These are phyloP conservation scores for Meta bourneti DNA, from an alignment of 2,888 invertebrate species.

Conservation along the genomic window DNA sequence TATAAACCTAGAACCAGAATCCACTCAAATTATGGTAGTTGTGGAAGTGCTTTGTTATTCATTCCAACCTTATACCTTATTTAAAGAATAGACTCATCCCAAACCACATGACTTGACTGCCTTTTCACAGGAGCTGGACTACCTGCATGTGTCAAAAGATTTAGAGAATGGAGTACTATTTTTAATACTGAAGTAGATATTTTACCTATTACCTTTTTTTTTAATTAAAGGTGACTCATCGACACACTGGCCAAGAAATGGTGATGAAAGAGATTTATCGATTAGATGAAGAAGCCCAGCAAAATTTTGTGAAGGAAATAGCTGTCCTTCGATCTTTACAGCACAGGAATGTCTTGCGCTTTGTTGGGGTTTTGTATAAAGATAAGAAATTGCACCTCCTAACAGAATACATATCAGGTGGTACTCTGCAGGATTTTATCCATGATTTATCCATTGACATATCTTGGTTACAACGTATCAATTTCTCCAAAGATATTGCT, in stretches of 20 bases:
- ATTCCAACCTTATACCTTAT: too few species aligned
- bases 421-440: constrained; percentile 92
- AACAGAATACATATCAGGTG: constrained; percentile 95
- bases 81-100: too few species aligned
- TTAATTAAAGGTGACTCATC: constrained; percentile 89
- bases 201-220: too few species aligned
- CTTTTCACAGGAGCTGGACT: too few species aligned
- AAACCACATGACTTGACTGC: too few species aligned
- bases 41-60: too few species aligned
- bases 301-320: constrained; percentile 96
- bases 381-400: constrained; percentile 94
- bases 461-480: constrained; percentile 90
- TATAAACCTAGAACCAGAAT: too few species aligned
- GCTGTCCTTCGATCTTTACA: constrained; percentile 93
- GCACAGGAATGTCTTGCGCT: constrained; percentile 93
- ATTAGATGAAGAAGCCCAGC: constrained; percentile 96
- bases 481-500: constrained; percentile 94
- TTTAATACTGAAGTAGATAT: too few species aligned
- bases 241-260: constrained; percentile 95
- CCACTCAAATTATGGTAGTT: too few species aligned
- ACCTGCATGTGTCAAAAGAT: too few species aligned
- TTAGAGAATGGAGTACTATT: too few species aligned
- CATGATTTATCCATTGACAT: constrained; percentile 87
- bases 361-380: constrained; percentile 95
- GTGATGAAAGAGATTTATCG: constrained; percentile 95